phyloP scores from a whole-genome alignment of 2,113 vertebrate genomes.

The Pelecanus crispus region DNA sequence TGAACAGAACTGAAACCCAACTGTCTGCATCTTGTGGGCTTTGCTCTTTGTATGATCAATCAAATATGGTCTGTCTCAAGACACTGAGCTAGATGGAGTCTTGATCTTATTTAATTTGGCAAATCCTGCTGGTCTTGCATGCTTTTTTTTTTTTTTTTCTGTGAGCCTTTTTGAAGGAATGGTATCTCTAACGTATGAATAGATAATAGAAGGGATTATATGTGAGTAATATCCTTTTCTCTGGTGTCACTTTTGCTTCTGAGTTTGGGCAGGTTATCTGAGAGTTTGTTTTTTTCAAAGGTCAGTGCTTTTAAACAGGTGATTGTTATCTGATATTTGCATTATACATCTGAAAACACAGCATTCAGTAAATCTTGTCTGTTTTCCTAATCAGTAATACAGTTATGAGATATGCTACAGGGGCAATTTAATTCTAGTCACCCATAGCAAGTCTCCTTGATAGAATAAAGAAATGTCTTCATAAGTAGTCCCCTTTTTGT shows the following conservation, averaged over 20 bases:
- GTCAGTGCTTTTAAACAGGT: background rate
- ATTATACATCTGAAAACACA: background rate
- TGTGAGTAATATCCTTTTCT: background rate
- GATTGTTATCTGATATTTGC: background rate
- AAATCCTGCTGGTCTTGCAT: background rate
- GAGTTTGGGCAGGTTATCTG: background rate
- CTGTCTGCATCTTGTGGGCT: background rate
- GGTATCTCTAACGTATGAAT: background rate
- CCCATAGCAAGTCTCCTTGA: background rate
- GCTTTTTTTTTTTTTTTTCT: background rate
- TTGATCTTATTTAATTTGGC: background rate
- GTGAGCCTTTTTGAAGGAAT: background rate
- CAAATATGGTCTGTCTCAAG: background rate
- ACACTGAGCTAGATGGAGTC: background rate
- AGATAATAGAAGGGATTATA: background rate
- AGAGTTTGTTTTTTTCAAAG: background rate
- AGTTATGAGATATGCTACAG: background rate
- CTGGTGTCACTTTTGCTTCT: background rate
- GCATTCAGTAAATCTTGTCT: background rate
- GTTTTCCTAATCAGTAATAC: background rate
- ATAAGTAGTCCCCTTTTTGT: background rate
- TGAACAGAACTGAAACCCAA: background rate
- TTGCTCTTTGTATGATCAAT: background rate
- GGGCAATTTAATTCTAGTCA: background rate
- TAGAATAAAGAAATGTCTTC: background rate